Percentiles rank a stretch among this genome's conserved stretches.
Conservation (phyloP, 2,888 invertebrate genomes). For the Gandaritis pyraliata region DNA sequence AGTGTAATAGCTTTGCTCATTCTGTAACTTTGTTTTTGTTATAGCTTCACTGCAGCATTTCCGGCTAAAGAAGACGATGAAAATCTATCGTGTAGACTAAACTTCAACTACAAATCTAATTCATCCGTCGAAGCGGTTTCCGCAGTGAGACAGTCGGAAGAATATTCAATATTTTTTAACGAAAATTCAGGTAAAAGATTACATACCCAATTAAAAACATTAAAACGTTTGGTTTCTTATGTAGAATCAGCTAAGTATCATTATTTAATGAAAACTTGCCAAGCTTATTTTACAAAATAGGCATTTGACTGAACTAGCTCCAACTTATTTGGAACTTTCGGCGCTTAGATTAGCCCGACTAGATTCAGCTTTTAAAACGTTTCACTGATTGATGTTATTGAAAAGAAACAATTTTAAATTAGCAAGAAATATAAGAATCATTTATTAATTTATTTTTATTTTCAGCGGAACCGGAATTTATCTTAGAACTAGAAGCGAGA, state of each 20-base stretch:
- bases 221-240: too few relatives aligned
- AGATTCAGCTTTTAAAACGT: too few relatives aligned
- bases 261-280: too few relatives aligned
- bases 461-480: slow-evolving; percentile 8
- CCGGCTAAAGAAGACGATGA: slow-evolving; percentile 5
- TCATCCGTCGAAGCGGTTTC: background rate
- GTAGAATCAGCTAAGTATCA: too few relatives aligned
- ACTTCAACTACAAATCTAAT: slow-evolving; percentile 10
- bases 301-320: too few relatives aligned
- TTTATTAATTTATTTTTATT: background rate
- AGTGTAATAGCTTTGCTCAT: background rate
- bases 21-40: slow-evolving; percentile 4
- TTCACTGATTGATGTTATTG: too few relatives aligned
- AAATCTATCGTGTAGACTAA: slow-evolving; percentile 3
- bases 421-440: too few relatives aligned
- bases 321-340: too few relatives aligned
- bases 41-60: slow-evolving; percentile 16
- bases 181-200: slow-evolving; percentile 4
- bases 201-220: too few relatives aligned
- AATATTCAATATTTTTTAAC: background rate
- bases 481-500: slow-evolving; percentile 3
- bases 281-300: too few relatives aligned
- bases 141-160: background rate
- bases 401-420: too few relatives aligned
- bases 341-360: too few relatives aligned